These are phyloP conservation scores for Aplodontia rufa DNA, from an alignment of 2,113 vertebrate species.

Conservation along the genomic window DNA sequence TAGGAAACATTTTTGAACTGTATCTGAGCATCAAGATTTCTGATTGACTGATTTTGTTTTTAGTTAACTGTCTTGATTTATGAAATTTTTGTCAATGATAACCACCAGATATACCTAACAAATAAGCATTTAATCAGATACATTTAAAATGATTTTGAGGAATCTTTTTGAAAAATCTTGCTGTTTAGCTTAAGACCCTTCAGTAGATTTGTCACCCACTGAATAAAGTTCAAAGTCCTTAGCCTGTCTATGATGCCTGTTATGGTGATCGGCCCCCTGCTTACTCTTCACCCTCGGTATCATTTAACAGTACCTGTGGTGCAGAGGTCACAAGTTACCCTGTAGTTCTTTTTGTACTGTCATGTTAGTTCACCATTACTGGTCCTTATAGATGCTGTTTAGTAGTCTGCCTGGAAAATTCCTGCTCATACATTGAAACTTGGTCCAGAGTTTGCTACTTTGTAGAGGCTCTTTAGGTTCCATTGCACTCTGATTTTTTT, in stretches of 20 bases:
- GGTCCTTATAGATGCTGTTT: neutral
- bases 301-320: neutral
- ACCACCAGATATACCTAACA: neutral
- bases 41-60: conserved; percentile 39
- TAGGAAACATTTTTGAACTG: neutral
- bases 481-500: neutral
- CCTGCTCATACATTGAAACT: neutral
- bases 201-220: neutral
- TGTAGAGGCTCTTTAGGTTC: neutral
- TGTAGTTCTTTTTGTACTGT: neutral
- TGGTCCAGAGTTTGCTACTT: neutral
- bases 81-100: neutral
- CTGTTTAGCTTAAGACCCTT: neutral
- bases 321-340: neutral
- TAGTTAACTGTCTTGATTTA: neutral
- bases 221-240: neutral
- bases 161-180: conserved; percentile 11
- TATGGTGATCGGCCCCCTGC: neutral
- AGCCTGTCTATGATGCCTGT: neutral
- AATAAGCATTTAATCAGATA: neutral
- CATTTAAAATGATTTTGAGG: neutral
- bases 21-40: neutral
- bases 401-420: neutral
- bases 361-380: neutral
- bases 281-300: neutral